Percentiles rank a stretch among this genome's conserved stretches.
Conservation (phyloP, 2,797 vertebrate species). For the Argya squamiceps region DNA sequence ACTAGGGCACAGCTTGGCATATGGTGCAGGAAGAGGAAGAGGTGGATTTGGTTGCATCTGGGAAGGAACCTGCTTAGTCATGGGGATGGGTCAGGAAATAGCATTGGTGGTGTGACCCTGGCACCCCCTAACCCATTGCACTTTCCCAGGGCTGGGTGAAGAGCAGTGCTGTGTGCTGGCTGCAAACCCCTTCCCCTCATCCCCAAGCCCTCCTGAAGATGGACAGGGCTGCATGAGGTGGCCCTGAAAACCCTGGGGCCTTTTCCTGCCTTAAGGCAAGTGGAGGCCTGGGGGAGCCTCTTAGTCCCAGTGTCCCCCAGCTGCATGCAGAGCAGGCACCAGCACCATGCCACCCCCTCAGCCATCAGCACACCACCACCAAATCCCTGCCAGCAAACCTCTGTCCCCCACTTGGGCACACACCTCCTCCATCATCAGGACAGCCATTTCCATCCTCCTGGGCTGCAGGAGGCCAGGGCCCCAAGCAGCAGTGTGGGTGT, state of each 20-base stretch:
- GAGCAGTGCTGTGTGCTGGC: not conserved
- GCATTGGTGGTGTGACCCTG: not conserved
- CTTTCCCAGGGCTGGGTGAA: not conserved
- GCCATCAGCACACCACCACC: not conserved
- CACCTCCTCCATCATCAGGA: not conserved
- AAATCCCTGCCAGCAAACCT: not conserved
- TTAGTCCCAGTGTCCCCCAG: fast-evolving
- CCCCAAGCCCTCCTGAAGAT: fast-evolving
- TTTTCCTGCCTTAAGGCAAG: not conserved
- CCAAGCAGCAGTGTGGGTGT: not conserved
- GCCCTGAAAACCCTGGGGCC: not conserved
- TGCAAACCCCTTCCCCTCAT: not conserved
- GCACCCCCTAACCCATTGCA: fast-evolving
- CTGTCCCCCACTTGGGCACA: not conserved
- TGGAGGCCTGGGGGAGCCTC: not conserved
- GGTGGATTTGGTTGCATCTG: not conserved
- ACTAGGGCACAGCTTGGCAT: not conserved
- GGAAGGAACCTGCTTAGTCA: not conserved
- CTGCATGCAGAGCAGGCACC: not conserved
- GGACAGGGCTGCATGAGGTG: not conserved
- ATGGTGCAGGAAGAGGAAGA: not conserved
- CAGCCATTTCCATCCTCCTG: not conserved
- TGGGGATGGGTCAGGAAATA: not conserved
- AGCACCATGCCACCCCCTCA: fast-evolving
- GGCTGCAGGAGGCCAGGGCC: not conserved